Percentiles rank a stretch among this genome's conserved stretches.
These are phyloP conservation scores for Panzeria rudis DNA, from an alignment of 2,888 invertebrate species.

Conservation along the genomic window DNA sequence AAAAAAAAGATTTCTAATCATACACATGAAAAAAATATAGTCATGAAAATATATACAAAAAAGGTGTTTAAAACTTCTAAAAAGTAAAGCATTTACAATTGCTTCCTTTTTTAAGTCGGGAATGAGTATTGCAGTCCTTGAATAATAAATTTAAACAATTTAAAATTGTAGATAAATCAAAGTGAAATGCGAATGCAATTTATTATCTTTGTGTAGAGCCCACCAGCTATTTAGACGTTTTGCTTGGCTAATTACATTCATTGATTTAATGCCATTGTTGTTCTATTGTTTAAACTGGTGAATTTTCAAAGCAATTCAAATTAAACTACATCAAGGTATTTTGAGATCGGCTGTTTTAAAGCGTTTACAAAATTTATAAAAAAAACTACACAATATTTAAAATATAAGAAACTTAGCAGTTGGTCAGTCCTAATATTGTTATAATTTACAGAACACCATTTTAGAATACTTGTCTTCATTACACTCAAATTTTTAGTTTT, in stretches of 20 bases:
- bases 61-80: background rate
- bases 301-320: conserved; percentile 4
- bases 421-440: too few relatives aligned
- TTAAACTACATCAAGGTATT: too few relatives aligned
- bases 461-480: too few relatives aligned
- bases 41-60: background rate
- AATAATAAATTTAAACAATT: conserved; percentile 42
- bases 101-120: background rate
- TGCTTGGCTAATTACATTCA: conserved; percentile 54
- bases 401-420: too few relatives aligned
- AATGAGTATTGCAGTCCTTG: conserved; percentile 24
- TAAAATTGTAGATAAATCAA: conserved; percentile 39
- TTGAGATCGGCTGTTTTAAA: too few relatives aligned
- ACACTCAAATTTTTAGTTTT: too few relatives aligned
- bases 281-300: background rate
- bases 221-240: conserved; percentile 41
- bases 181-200: conserved; percentile 25
- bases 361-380: too few relatives aligned
- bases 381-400: too few relatives aligned
- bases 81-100: too few relatives aligned
- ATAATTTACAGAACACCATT: too few relatives aligned
- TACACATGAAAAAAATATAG: conserved; percentile 19
- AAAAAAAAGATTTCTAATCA: conserved; percentile 21
- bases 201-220: conserved; percentile 18
- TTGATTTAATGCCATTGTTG: conserved; percentile 30